Base-by-base conservation (phyloP, 2,797 vertebrate species). In the Picus viridis region DNA sequence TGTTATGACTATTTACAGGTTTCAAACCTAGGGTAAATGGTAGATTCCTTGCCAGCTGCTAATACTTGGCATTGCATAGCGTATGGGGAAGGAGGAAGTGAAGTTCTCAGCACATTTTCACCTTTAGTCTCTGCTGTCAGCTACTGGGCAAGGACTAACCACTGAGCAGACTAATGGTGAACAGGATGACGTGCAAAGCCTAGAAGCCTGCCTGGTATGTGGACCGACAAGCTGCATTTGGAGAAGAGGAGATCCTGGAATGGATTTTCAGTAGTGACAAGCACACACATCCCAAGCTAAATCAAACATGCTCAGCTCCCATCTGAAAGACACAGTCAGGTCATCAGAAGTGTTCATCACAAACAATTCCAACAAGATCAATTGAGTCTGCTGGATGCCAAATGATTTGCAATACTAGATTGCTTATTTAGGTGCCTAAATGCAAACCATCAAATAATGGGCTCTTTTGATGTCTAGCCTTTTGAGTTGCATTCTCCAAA, bases 1-100 rank as follows among this genome's bases (percentile, higher is more conserved):
- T 53, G 74, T 91, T 82, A 43, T 62, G 70, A 5, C 65, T 95
- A 95, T 90, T 95, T 91, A 94, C 84, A 95, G 74, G 36, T 64
- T 86, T 74, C 77, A 79, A 30, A 73, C 43, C 13, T 65, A 45
- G 78, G 81, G 89, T 59, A 83, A 93, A 92, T 1, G 15, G 58
- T 29, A 74, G 71, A 83, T 58, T 93, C 64, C 23, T 70, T 73
- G 83, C 71, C 92, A 91, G 91, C 8, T 6, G 7, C 54, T 79
- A 68, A 69, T 59, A 58, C 70, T 71, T 61, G 65, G 68, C 47
- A 23, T 65, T 34, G 26, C 72, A 64, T 36, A 56, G 64, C 0
- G 1, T 32, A 61, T 30, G 39, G 47, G 47, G 20, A 63, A 19
- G 10, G 7, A 77, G 45, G 41, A 88, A 30, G 67, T 67, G 26